A percentile compares a stretch with the other conserved stretches of the same genome.
phyloP scores from a whole-genome alignment of 2,888 invertebrate genomes.

The Noctua janthina region DNA sequence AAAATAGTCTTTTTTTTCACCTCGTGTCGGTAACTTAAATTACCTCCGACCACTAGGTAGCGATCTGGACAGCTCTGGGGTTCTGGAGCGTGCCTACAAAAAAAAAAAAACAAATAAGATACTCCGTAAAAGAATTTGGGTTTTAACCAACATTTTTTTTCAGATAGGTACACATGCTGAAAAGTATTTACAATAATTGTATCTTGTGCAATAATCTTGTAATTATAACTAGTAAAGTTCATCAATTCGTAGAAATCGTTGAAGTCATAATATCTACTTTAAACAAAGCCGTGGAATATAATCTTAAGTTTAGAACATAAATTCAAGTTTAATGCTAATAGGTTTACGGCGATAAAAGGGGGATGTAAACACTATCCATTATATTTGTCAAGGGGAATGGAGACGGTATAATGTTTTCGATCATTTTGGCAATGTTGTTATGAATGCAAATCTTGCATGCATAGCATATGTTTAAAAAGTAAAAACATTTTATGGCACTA shows the following conservation, averaged over 20 bases:
- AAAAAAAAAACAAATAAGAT: background rate
- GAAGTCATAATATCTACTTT: background rate
- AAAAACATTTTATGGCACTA: background rate
- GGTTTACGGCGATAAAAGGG: slow-evolving; percentile 69
- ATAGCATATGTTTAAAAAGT: slow-evolving; percentile 33
- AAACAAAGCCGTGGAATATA: background rate
- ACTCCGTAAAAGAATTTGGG: background rate
- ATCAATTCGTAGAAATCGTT: slow-evolving; percentile 6
- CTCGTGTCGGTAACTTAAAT: background rate
- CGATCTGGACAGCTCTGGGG: background rate
- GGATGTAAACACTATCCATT: slow-evolving; percentile 78
- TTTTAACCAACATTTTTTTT: background rate
- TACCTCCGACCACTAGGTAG: background rate
- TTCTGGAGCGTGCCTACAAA: background rate
- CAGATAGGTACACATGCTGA: background rate
- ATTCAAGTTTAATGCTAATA: slow-evolving; percentile 68
- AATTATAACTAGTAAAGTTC: background rate
- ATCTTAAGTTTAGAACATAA: slow-evolving; percentile 49
- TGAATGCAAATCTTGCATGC: background rate
- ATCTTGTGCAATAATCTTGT: background rate
- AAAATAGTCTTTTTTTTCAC: background rate
- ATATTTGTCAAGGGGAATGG: slow-evolving; percentile 60
- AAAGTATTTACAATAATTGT: background rate
- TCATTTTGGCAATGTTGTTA: slow-evolving; percentile 23
- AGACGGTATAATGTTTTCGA: slow-evolving; percentile 42